These are phyloP conservation scores for Seira musarum DNA, from an alignment of 2,888 invertebrate species.

Conservation along the genomic window DNA sequence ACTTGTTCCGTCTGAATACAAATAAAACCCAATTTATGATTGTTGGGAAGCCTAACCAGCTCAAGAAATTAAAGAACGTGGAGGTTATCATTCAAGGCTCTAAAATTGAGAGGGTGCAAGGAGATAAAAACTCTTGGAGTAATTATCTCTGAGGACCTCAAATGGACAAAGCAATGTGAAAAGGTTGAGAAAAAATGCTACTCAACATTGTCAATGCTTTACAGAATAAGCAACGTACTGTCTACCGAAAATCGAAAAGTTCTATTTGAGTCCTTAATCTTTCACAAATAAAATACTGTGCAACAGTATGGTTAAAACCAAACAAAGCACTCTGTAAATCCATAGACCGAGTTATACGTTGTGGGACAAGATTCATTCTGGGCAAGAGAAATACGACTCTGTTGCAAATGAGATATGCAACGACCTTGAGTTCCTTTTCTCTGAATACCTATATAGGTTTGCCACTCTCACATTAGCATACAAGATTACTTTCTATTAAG, in stretches of 20 bases:
- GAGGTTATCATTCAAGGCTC: neutral
- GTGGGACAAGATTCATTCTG: neutral
- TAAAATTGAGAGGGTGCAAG: neutral
- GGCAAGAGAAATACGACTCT: neutral
- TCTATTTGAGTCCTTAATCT: constrained; percentile 34
- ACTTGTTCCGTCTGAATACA: constrained; percentile 39
- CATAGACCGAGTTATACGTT: neutral
- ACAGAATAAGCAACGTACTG: too few species aligned
- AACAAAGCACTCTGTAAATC: neutral
- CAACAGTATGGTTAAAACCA: constrained; percentile 22
- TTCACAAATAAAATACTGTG: constrained; percentile 16
- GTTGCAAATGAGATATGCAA: neutral
- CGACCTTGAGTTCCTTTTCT: neutral
- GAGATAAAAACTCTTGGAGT: constrained; percentile 16
- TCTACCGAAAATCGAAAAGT: too few species aligned
- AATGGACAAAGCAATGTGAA: neutral
- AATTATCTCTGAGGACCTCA: constrained; percentile 2
- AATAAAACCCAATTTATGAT: constrained; percentile 48
- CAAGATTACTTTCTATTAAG: neutral
- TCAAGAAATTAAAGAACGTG: neutral
- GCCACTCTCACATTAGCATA: neutral
- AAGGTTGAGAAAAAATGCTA: too few species aligned
- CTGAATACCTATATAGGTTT: neutral
- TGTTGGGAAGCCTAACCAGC: constrained; percentile 3
- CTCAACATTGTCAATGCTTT: too few species aligned